Percentiles rank a stretch among this genome's conserved stretches.
These are phyloP conservation scores for Troides oblongomaculatus DNA, from an alignment of 2,888 invertebrate species.

Conservation along the genomic window DNA sequence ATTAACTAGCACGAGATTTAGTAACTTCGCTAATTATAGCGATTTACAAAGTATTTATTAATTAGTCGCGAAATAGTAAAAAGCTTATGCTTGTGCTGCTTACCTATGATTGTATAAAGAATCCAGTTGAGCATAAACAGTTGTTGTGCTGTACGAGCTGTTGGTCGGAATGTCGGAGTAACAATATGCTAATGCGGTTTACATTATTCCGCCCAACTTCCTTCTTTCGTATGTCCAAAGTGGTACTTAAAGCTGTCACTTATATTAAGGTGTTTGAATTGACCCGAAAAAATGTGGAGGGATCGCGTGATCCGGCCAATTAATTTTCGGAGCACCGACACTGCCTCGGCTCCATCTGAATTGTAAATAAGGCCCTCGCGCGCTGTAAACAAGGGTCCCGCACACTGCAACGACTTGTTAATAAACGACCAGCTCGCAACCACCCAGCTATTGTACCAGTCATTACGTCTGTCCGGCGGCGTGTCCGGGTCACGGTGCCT, in stretches of 20 bases:
- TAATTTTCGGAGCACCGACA: conserved; percentile 48
- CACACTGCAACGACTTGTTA: conserved; percentile 39
- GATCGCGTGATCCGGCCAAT: conserved; percentile 59
- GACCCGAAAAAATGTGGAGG: conserved; percentile 31
- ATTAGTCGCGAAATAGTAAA: too few species aligned
- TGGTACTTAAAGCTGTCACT: conserved; percentile 8
- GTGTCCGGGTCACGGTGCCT: conserved; percentile 13
- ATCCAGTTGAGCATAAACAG: too few species aligned
- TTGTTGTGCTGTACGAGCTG: too few species aligned
- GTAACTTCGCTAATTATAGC: too few species aligned
- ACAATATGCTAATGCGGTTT: conserved; percentile 11
- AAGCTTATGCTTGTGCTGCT: too few species aligned
- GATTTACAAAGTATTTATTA: too few species aligned
- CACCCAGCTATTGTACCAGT: conserved; percentile 22
- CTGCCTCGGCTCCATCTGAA: conserved; percentile 40
- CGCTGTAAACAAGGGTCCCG: too few species aligned
- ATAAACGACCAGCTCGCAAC: conserved; percentile 36
- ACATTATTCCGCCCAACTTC: conserved; percentile 7
- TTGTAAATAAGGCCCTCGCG: conserved; percentile 37
- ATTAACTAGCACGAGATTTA: too few species aligned
- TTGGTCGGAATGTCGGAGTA: too few species aligned
- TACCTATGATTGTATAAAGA: too few species aligned
- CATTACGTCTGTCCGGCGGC: conserved; percentile 33
- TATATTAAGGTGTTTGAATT: conserved; percentile 19
- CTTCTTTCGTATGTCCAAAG: neutral